phyloP scores from a whole-genome alignment of 2,888 invertebrate species.

The Coelopa pilipes region DNA sequence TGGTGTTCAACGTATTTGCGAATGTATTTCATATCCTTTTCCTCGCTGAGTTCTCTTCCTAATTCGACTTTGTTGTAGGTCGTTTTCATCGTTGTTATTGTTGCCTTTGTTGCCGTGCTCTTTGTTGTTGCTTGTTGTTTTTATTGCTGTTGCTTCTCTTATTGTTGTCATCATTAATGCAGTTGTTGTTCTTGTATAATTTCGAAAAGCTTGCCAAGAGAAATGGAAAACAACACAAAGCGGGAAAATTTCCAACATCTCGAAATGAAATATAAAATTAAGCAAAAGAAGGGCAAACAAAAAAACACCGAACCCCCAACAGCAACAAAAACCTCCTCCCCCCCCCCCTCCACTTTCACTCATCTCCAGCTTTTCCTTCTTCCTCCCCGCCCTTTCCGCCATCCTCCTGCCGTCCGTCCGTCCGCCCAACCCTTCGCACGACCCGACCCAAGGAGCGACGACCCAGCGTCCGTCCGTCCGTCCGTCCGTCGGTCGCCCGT shows the following conservation, averaged over 20 bases:
- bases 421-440: not conserved
- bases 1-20: slow-evolving; percentile 21
- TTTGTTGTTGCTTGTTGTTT: slow-evolving; percentile 8
- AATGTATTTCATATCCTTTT: slow-evolving; percentile 31
- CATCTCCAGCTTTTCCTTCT: slow-evolving; percentile 35
- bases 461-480: no score
- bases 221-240: slow-evolving; percentile 13
- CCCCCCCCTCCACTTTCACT: slow-evolving; percentile 45
- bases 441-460: no score
- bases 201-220: slow-evolving; percentile 31
- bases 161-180: not conserved
- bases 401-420: not conserved
- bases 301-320: slow-evolving; percentile 34
- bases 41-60: not conserved
- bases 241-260: slow-evolving; percentile 35
- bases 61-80: not conserved
- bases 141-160: not conserved
- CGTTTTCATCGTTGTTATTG: not conserved
- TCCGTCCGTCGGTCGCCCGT: no score
- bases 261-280: slow-evolving; percentile 30
- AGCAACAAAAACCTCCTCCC: slow-evolving; percentile 3
- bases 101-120: slow-evolving; percentile 2
- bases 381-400: slow-evolving; percentile 37
- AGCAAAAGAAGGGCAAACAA: slow-evolving; percentile 38
- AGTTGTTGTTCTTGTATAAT: not conserved